Conservation (phyloP, 2,113 vertebrate genomes). For the Melanerpes formicivorus region DNA sequence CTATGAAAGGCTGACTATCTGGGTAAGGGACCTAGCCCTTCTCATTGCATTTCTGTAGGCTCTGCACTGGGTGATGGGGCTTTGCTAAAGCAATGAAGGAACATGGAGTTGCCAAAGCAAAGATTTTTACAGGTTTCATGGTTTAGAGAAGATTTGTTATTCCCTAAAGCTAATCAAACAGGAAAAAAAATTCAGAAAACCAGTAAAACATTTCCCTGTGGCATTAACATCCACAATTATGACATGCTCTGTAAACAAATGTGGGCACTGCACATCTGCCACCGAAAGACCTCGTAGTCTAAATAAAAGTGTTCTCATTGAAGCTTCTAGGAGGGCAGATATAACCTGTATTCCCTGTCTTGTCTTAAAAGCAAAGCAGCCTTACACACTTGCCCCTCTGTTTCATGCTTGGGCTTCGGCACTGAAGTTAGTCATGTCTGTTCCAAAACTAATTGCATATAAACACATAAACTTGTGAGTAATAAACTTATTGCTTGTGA, state of each 20-base stretch:
- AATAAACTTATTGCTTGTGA: neutral
- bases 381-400: rapidly evolving
- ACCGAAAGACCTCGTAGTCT: neutral
- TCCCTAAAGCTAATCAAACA: neutral
- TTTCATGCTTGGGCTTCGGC: neutral
- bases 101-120: neutral
- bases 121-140: neutral
- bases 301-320: neutral
- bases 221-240: neutral
- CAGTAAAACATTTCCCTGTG: neutral
- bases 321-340: neutral
- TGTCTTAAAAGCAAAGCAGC: neutral
- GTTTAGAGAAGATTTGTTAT: neutral
- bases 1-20: rapidly evolving
- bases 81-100: neutral
- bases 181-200: neutral
- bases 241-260: neutral
- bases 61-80: rapidly evolving
- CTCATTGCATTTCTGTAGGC: neutral
- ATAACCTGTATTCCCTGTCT: neutral
- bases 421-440: neutral
- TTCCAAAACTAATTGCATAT: neutral
- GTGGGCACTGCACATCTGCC: rapidly evolving
- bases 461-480: neutral
- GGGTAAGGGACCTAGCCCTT: neutral